phyloP scores from a whole-genome alignment of 2,113 vertebrate species.

The Nannobrachium achirus region DNA sequence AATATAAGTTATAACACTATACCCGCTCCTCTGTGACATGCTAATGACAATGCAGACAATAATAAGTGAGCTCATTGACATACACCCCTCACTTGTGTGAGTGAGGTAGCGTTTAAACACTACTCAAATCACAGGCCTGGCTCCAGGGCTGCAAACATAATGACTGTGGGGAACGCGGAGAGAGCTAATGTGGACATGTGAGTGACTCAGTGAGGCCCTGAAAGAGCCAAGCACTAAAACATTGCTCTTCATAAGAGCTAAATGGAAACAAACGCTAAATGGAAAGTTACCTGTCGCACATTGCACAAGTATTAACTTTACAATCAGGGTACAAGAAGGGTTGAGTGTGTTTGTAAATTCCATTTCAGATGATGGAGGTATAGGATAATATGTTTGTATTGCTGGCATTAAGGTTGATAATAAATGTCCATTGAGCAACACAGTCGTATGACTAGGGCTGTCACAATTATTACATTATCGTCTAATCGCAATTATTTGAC shows the following conservation, averaged over 20 bases:
- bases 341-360: no score
- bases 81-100: not conserved
- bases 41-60: constrained; percentile 2
- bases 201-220: not conserved
- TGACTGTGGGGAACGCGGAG: not conserved
- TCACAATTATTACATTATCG: no score
- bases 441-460: no score
- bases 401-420: no score
- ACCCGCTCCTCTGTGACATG: not conserved
- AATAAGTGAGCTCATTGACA: not conserved
- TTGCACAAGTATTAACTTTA: no score
- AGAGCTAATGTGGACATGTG: constrained; percentile 1
- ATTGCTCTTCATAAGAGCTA: not conserved
- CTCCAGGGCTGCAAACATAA: constrained; percentile 1
- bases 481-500: no score
- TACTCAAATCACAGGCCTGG: constrained; percentile 16
- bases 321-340: no score
- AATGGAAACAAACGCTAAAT: not conserved
- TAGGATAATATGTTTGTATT: no score
- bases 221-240: not conserved
- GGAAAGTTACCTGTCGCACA: not conserved
- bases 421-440: no score
- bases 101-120: constrained; percentile 18
- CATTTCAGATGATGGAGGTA: no score
- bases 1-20: not conserved